A percentile compares a stretch with the other conserved stretches of the same genome.
Conservation (phyloP, 2,113 vertebrate genomes). For the Passer domesticus region DNA sequence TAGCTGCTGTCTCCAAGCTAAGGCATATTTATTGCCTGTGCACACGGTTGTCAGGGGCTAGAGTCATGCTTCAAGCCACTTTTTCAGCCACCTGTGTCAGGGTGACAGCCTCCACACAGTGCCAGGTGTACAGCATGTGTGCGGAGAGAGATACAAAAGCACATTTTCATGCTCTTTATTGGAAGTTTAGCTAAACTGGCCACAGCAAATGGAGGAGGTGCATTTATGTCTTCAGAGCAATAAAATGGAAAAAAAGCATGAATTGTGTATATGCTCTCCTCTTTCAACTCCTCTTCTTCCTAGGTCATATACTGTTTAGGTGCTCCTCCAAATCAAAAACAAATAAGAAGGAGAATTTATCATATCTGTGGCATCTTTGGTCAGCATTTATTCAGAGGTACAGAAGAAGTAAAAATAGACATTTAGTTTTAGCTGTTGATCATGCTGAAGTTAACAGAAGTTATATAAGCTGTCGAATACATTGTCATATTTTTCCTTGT, state of each 20-base stretch:
- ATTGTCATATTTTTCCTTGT: neutral
- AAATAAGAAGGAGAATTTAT: neutral
- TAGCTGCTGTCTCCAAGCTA: neutral
- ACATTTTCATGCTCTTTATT: neutral
- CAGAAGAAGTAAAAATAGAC: neutral
- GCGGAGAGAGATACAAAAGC: neutral
- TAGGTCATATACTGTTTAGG: neutral
- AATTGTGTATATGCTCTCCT: neutral
- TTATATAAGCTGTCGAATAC: neutral
- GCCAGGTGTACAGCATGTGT: neutral
- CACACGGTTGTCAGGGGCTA: fast-evolving
- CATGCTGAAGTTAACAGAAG: neutral
- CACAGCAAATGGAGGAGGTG: neutral
- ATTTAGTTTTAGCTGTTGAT: neutral
- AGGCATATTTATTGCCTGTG: neutral
- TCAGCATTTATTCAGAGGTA: neutral
- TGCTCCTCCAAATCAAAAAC: neutral
- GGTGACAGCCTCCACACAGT: neutral
- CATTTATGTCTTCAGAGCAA: neutral
- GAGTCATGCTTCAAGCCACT: neutral
- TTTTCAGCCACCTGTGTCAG: neutral
- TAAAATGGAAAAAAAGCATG: neutral
- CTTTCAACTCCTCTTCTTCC: neutral
- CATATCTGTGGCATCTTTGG: neutral
- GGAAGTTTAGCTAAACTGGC: neutral